phyloP scores from a whole-genome alignment of 2,888 invertebrate genomes.

The Drosophila atripex region DNA sequence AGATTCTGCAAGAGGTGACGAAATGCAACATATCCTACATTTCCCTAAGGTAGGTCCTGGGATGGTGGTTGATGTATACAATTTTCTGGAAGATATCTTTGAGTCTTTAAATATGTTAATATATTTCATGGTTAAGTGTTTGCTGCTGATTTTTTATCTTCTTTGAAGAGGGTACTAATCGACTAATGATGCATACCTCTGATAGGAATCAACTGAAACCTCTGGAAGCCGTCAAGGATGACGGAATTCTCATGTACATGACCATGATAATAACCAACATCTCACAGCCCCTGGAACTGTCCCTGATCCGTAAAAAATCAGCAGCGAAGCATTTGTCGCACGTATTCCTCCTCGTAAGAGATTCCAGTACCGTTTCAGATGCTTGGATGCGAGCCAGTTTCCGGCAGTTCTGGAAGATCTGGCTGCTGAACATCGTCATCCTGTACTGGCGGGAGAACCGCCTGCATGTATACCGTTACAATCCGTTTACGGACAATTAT shows the following conservation, averaged over 20 bases:
- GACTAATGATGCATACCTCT: no score
- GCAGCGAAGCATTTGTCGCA: constrained; percentile 80
- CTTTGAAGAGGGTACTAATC: no score
- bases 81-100: no score
- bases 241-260: constrained; percentile 80
- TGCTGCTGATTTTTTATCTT: no score
- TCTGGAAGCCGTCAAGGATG: constrained; percentile 70
- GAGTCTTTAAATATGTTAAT: no score
- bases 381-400: constrained; percentile 84
- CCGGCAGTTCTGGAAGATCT: constrained; percentile 85
- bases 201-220: constrained; percentile 67
- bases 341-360: constrained; percentile 76
- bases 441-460: constrained; percentile 72
- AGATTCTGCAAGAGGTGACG: constrained; percentile 71
- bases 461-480: constrained; percentile 85
- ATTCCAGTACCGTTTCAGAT: constrained; percentile 57
- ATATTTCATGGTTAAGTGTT: no score
- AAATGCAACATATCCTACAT: constrained; percentile 79
- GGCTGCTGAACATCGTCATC: constrained; percentile 84
- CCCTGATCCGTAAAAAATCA: constrained; percentile 78
- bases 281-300: constrained; percentile 71
- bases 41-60: constrained; percentile 68
- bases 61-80: no score
- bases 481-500: constrained; percentile 84
- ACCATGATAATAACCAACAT: constrained; percentile 78